Evolutionary conservation across 2,113 vertebrate genomes (phyloP).

Genomic region (Caranx melampygus): DNA sequence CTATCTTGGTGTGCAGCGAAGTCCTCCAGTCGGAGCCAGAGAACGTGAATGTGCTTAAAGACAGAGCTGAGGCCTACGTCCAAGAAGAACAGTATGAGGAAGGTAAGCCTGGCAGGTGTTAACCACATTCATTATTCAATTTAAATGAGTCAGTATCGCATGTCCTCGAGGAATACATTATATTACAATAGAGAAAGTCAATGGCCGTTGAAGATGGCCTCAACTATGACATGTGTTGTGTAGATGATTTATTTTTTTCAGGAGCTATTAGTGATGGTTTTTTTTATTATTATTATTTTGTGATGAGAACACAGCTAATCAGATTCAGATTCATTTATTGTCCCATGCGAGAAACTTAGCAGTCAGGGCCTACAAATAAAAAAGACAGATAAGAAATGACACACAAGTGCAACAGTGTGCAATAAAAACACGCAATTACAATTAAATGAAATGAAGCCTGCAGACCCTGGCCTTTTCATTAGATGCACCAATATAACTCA

Average conservation of each 20-base stretch:
- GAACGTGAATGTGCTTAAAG: constrained; percentile 92
- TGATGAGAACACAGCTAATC: background rate
- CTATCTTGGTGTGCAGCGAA: constrained; percentile 89
- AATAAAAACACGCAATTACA: no score
- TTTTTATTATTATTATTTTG: background rate
- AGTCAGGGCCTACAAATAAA: no score
- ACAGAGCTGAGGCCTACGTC: constrained; percentile 93
- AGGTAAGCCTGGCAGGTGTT: constrained; percentile 81
- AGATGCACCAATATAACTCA: background rate
- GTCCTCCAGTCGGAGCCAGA: constrained; percentile 87
- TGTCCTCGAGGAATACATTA: background rate
- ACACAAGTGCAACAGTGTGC: no score
- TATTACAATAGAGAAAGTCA: background rate
- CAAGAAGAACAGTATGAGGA: constrained; percentile 95
- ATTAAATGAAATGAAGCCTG: background rate
- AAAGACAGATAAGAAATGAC: no score
- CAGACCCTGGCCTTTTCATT: background rate
- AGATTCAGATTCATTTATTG: no score
- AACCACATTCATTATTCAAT: background rate
- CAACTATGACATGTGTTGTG: background rate
- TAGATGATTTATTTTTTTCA: background rate
- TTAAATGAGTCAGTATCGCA: background rate
- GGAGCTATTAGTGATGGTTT: background rate
- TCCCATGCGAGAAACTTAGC: no score
- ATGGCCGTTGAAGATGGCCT: background rate